Conservation (phyloP, 2,888 invertebrate species). For the Selenia dentaria region DNA sequence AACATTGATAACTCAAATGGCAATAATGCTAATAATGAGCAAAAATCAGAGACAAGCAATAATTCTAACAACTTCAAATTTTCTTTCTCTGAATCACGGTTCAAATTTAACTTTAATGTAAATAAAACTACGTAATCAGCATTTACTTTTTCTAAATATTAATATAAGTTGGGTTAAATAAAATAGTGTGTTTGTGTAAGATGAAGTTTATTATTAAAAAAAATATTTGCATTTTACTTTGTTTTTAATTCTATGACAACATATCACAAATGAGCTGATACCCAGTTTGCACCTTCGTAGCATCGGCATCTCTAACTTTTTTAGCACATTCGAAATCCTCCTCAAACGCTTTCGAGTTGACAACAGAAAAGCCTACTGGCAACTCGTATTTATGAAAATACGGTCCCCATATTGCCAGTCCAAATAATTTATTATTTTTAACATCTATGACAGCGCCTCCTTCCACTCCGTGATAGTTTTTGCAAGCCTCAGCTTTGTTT, state of each 20-base stretch:
- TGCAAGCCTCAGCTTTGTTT: slow-evolving; percentile 32
- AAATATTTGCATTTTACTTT: too few species aligned
- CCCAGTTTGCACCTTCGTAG: slow-evolving; percentile 20
- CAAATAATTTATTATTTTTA: slow-evolving; percentile 44
- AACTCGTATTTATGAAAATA: slow-evolving; percentile 33
- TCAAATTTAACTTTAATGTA: slow-evolving; percentile 87
- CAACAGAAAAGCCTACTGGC: slow-evolving; percentile 61
- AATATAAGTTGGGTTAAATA: too few species aligned
- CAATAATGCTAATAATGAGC: background rate
- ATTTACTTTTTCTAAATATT: background rate
- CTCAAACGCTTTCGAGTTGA: slow-evolving; percentile 53
- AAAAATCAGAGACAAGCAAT: slow-evolving; percentile 20
- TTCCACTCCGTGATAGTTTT: slow-evolving; percentile 52
- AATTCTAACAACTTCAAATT: slow-evolving; percentile 61
- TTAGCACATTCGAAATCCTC: slow-evolving; percentile 54
- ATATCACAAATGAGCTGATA: slow-evolving; percentile 55
- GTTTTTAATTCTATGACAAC: too few species aligned
- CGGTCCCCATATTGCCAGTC: slow-evolving; percentile 62
- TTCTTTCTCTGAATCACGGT: slow-evolving; percentile 77
- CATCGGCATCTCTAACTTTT: slow-evolving; percentile 42
- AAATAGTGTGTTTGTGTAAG: background rate
- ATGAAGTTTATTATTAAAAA: background rate
- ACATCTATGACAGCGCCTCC: slow-evolving; percentile 54
- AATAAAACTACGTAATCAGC: slow-evolving; percentile 46
- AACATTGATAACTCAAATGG: background rate